phyloP scores from a whole-genome alignment of 2,797 vertebrate species.

The Onychomys leucogaster region DNA sequence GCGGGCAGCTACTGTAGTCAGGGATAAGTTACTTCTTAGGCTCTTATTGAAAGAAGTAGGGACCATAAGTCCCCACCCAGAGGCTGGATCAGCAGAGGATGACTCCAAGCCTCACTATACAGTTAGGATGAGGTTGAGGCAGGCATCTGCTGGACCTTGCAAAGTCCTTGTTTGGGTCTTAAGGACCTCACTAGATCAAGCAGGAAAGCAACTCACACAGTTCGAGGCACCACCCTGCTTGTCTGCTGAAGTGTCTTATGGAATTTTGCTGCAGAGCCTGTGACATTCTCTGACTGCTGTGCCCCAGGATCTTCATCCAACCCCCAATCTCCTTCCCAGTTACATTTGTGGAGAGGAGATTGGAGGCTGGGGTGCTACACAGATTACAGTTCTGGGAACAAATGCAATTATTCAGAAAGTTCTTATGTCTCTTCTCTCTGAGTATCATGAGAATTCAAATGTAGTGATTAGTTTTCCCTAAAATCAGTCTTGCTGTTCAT shows the following conservation, averaged over 20 bases:
- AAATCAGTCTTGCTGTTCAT: conserved; percentile 49
- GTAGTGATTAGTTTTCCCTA: conserved; percentile 70
- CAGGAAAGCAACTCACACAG: neutral
- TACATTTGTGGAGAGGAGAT: neutral
- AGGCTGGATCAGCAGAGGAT: neutral
- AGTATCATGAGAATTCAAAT: conserved; percentile 68
- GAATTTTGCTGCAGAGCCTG: neutral
- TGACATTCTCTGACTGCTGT: neutral
- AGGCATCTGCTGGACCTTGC: neutral
- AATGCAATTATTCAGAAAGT: conserved; percentile 65
- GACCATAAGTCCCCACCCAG: accelerated
- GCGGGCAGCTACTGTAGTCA: neutral
- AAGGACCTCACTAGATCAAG: neutral
- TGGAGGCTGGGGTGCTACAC: neutral
- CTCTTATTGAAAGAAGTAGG: neutral
- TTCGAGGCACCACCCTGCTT: neutral
- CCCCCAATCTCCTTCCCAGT: neutral
- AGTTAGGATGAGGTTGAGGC: neutral
- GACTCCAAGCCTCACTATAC: neutral
- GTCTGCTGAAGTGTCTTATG: neutral
- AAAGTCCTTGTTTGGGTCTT: neutral
- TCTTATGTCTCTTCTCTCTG: conserved; percentile 46
- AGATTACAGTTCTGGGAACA: conserved; percentile 17
- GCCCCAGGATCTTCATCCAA: neutral
- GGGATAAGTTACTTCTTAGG: neutral